These are phyloP conservation scores for Falco cherrug DNA, from an alignment of 2,797 vertebrate species.

Conservation along the genomic window DNA sequence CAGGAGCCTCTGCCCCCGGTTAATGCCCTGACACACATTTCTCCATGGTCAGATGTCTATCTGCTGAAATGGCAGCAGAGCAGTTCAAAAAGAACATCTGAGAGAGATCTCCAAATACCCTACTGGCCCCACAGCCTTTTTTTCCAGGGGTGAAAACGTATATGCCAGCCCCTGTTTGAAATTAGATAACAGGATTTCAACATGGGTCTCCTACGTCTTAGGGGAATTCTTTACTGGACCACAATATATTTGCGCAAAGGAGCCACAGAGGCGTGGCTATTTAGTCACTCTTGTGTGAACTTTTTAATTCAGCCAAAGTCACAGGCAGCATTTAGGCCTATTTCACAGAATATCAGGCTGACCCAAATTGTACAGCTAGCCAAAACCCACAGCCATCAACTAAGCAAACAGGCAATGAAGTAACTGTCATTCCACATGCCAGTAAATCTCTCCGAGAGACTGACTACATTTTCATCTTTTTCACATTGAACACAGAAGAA, in stretches of 20 bases:
- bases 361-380: background rate
- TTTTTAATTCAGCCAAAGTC: background rate
- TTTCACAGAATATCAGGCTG: background rate
- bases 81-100: background rate
- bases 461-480: background rate
- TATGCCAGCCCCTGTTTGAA: background rate
- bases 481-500: background rate
- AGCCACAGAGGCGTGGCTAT: background rate
- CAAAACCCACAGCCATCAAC: background rate
- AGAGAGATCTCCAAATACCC: background rate
- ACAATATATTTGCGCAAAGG: background rate
- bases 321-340: background rate
- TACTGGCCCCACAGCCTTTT: background rate
- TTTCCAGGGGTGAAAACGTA: background rate
- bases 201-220: accelerated
- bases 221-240: background rate
- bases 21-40: background rate
- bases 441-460: background rate
- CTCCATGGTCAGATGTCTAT: background rate
- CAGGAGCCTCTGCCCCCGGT: background rate
- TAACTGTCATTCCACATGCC: background rate
- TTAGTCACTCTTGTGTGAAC: background rate
- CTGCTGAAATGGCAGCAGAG: background rate
- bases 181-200: background rate
- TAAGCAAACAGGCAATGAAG: background rate